Base-by-base conservation (phyloP, 2,113 vertebrate species). In the Mesoclemmys tuberculata region DNA sequence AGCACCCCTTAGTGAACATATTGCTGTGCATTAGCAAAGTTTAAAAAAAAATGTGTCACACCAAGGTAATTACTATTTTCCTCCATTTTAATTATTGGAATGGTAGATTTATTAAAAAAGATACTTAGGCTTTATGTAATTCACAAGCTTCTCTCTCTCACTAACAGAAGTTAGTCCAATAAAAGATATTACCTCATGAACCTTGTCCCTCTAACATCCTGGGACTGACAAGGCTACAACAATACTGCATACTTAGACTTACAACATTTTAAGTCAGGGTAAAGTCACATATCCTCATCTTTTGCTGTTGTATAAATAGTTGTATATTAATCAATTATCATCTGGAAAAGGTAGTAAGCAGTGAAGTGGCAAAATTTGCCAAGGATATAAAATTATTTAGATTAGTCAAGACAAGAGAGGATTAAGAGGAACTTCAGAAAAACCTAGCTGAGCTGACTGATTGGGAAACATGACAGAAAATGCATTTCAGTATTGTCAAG, bases 301-400 rank as follows among this genome's bases (percentile, higher is more conserved):
- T 49, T 29, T 38, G 8, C 54, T 61, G 38, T 0, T 61, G 24
- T 35, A 41, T 46, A 49, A 46, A 78, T 18, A 3, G 35, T 38
- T 61, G 8, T 2, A 49, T 49, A 9, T 68, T 0, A 48, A 74
- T 2, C 61, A 81, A 26, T 0, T 1, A 51, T 13, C 19, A 51
- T 13, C 19, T 2, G 24, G 80, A 68, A 82, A 77, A 46, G 24
- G 52, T 52, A 80, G 48, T 0, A 52, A 48, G 2, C 48, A 87
- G 38, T 4, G 16, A 80, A 74, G 5, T 0, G 6, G 29, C 82
- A 44, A 49, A 54, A 5, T 2, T 4, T 4, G 55, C 29, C 46
- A 78, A 51, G 49, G 27, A 10, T 10, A 24, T 48, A 11, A 29
- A 14, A 19, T 68, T 10, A 19, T 64, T 64, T 64, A 64, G 58